Percentiles rank a stretch among this genome's conserved stretches.
These are phyloP conservation scores for Ephydatia muelleri DNA, from an alignment of 37 sponge, comb jelly and placozoan genomes.

Conservation along the genomic window DNA sequence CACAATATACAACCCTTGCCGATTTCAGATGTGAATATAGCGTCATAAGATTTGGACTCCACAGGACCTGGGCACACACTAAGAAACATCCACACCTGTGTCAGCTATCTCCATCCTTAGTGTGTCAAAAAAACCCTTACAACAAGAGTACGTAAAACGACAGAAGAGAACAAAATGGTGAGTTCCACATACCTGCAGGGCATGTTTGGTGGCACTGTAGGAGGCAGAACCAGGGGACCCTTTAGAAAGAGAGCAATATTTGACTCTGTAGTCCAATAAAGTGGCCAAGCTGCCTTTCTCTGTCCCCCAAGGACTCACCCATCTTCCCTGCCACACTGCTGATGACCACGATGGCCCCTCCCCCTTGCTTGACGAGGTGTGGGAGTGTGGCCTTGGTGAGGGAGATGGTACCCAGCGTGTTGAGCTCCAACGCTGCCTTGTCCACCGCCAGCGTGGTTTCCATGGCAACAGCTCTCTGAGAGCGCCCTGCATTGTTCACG, in stretches of 20 bases:
- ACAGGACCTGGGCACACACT: constrained; percentile 93
- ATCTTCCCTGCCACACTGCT: constrained; percentile 92
- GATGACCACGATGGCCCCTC: constrained; percentile 72
- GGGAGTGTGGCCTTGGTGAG: constrained; percentile 89
- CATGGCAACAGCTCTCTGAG: constrained; percentile 79
- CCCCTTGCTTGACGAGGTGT: constrained; percentile 66
- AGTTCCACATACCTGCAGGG: constrained; percentile 59
- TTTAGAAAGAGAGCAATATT: constrained; percentile 4
- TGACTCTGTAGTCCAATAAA: not conserved
- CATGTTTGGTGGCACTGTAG: constrained; percentile 91
- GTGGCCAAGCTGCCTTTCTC: not conserved
- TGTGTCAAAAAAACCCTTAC: constrained; percentile 86
- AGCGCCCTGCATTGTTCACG: constrained; percentile 93
- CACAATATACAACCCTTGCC: not conserved
- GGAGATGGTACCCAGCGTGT: constrained; percentile 82
- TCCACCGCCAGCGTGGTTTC: constrained; percentile 80
- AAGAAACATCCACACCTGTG: constrained; percentile 49
- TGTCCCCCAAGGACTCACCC: constrained; percentile 41
- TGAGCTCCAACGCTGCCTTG: constrained; percentile 70
- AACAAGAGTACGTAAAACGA: not conserved
- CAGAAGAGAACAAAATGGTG: no score
- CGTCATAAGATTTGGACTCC: constrained; percentile 33
- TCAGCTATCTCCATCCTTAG: constrained; percentile 84
- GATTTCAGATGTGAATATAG: constrained; percentile 25
- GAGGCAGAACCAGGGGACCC: constrained; percentile 80